These are phyloP conservation scores for Folsomia candida DNA, from an alignment of 2,888 invertebrate genomes.

Conservation along the genomic window DNA sequence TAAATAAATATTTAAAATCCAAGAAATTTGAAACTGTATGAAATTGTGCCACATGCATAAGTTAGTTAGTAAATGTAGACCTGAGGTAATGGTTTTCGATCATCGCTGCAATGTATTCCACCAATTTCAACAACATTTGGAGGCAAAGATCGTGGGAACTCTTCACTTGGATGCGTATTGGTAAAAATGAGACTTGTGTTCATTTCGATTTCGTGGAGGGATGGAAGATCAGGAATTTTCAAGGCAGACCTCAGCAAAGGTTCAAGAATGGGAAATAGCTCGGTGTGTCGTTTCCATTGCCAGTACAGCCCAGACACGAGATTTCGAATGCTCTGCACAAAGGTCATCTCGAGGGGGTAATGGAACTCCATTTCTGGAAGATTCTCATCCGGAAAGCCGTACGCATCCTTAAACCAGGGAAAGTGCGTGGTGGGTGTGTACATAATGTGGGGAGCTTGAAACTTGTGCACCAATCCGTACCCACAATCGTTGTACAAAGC, in stretches of 20 bases:
- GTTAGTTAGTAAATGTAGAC: too few species aligned
- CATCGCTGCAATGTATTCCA: slow-evolving; percentile 39
- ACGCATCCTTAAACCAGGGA: slow-evolving; percentile 27
- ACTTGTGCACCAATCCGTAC: slow-evolving; percentile 28
- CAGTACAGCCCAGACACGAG: slow-evolving; percentile 27
- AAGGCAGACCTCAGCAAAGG: slow-evolving; percentile 24
- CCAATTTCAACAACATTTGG: slow-evolving; percentile 39
- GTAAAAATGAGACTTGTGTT: slow-evolving; percentile 31
- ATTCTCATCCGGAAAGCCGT: slow-evolving; percentile 24
- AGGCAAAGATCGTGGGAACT: slow-evolving; percentile 43
- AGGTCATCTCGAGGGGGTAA: slow-evolving; percentile 35
- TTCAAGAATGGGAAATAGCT: slow-evolving; percentile 38
- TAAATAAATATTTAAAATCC: neutral
- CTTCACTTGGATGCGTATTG: slow-evolving; percentile 45
- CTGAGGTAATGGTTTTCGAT: slow-evolving; percentile 26
- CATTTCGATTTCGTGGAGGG: slow-evolving; percentile 11
- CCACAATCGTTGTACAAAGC: slow-evolving; percentile 37
- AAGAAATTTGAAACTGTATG: neutral
- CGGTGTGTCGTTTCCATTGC: slow-evolving; percentile 20
- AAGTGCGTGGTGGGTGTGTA: slow-evolving; percentile 26
- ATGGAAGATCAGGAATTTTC: slow-evolving; percentile 30
- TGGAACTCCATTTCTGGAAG: slow-evolving; percentile 31
- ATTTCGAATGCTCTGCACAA: slow-evolving; percentile 33
- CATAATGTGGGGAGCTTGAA: slow-evolving; percentile 24
- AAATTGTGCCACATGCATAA: neutral